These are phyloP conservation scores for Brachionus asplanchnoidis DNA, from an alignment of 1,140 invertebrate species.

Conservation along the genomic window DNA sequence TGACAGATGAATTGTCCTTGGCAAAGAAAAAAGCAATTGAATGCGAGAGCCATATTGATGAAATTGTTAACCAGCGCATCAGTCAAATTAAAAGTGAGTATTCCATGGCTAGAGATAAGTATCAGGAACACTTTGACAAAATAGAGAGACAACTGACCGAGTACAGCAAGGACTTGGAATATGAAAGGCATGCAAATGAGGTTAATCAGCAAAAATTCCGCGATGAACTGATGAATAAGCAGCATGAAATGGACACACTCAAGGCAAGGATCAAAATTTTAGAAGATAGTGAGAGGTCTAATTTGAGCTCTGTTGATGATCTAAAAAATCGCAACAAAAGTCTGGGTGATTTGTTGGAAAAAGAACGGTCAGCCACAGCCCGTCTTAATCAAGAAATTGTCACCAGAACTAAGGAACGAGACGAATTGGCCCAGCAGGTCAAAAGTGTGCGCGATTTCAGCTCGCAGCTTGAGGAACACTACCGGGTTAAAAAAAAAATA, in stretches of 20 bases:
- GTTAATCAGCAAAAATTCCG: not conserved
- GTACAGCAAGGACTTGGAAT: not conserved
- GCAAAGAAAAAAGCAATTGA: not conserved
- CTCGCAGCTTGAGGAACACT: constrained; percentile 4
- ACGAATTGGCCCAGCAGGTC: not conserved
- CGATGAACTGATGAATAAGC: not conserved
- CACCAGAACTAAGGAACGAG: not conserved
- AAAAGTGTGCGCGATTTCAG: not conserved
- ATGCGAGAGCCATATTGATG: not conserved
- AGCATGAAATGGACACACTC: not conserved
- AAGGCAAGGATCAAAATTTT: not conserved
- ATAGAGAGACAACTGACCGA: not conserved
- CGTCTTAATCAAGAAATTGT: not conserved
- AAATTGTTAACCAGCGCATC: not conserved
- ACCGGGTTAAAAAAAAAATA: constrained; percentile 25
- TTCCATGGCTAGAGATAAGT: not conserved
- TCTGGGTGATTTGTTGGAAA: not conserved
- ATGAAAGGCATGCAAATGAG: not conserved
- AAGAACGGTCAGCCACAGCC: not conserved
- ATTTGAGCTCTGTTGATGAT: not conserved
- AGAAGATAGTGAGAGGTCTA: not conserved
- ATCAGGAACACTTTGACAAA: not conserved
- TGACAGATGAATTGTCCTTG: not conserved
- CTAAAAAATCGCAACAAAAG: not conserved
- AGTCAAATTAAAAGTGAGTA: constrained; percentile 17